Evolutionary conservation across 2,113 vertebrate genomes (phyloP), one percentile per base, ranked within the genome.

Genomic region (Limanda limanda): DNA sequence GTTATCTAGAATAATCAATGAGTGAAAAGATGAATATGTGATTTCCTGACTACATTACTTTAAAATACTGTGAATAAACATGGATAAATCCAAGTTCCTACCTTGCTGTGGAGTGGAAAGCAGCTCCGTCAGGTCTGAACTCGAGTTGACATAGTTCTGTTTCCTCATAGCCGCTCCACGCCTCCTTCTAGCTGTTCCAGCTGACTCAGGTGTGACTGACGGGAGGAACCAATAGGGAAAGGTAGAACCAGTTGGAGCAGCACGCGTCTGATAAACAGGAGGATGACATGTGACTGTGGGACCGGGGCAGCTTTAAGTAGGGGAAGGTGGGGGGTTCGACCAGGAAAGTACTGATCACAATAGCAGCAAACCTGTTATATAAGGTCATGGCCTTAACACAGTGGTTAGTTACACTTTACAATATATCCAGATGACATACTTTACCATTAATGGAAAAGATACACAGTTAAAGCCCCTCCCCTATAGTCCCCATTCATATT

Each of bases 51-150:
- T 8, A 51, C 47, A 51, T 24, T 31, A 21, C n/a, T 12, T 57
- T 25, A 57, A 24, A 6, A 17, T 25, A 5, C 13, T 24, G 24
- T 25, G 17, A 23, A 18, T 24, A 13, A 62, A 79, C 57, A 18
- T 47, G 6, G 31, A 31, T 31, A 31, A 31, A 7, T 31, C 31
- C 13, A 25, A 9, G 11, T 12, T 18, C 87, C 9, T 86, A 90
- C 90, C 88, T 87, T 80, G 61, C 0, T 42, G 55, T 52, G 64
- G 68, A 63, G 21, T 6, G 4, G 24, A 56, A 62, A 5, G 81
- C 35, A 8, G 65, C 77, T 27, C 7, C 0, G 35, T 89, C 90
- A 73, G 75, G 92, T 92, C 78, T 88, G 71, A 80, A 75, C 86
- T 72, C 0, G 85, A 67, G 9, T 2, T n/a, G 1, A 78, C 70